Base-by-base conservation (phyloP, 2,113 vertebrate genomes). In the Apus apus region DNA sequence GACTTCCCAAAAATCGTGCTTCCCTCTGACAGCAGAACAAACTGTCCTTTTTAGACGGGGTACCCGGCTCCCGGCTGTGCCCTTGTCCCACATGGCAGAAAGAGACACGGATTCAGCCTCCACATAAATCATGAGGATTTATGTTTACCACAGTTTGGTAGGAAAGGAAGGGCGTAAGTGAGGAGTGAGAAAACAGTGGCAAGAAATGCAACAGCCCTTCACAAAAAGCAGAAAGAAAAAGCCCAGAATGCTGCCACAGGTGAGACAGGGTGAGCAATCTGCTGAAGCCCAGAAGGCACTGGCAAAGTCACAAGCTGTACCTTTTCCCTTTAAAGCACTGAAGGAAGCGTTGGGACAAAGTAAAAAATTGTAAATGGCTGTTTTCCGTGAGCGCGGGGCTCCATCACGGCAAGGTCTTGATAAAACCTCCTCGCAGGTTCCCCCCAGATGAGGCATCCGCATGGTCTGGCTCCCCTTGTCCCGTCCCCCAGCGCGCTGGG, bases 331-430 rank as follows among this genome's bases (percentile, higher is more conserved):
- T 0, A 13, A 46, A 79, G 21, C 87, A 22, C 22, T 2, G 4
- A 5, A 17, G 2, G 2, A 10, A 67, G 38, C 32, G 74, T 45
- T 45, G 36, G 77, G 25, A 12, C 32, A 18, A 32, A 25, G 54
- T 3, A 71, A 72, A 0, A 54, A 0, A 14, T 3, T 1, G 0
- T 9, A 4, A 26, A 16, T 0, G 1, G 18, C 51, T 14, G 3
- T 12, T 22, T 45, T 20, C 20, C 6, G 1, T 0, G 9, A 34
- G 32, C 9, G 53, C 20, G 3, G 25, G 48, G 66, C 48, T 77
- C 60, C 40, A 5, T 11, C 58, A 5, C 46, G 8, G 13, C 4
- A 3, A 45, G 26, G n/a, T 43, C 53, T 22, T 1, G 3, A 54
- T 23, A 43, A 54, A 34, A 46, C 15, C 21, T 50, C 45, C 20